Evolutionary conservation across 1,140 invertebrate genomes (phyloP).

Genomic region (Caenorhabditis brenneri): DNA sequence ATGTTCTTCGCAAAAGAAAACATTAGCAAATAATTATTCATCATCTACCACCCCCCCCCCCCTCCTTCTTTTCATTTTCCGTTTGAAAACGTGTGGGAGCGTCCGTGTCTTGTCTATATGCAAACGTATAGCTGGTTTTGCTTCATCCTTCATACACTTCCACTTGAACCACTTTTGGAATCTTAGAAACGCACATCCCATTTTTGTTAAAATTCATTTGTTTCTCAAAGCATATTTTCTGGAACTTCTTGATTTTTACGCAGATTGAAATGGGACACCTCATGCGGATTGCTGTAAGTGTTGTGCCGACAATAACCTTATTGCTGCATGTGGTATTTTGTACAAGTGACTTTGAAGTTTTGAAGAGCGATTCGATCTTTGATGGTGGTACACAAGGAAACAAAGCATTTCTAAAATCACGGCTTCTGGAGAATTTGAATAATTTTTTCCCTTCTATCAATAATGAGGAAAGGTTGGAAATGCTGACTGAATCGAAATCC

Average conservation of each 20-base stretch:
- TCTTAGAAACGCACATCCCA: not conserved
- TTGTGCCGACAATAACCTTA: not conserved
- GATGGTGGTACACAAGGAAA: conserved; percentile 8
- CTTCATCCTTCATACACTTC: not conserved
- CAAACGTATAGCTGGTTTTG: not conserved
- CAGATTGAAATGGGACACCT: not conserved
- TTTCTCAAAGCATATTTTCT: not conserved
- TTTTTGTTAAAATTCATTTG: not conserved
- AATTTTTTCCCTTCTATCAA: conserved; percentile 27
- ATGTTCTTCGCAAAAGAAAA: not conserved
- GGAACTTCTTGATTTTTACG: not conserved
- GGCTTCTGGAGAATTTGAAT: conserved; percentile 40
- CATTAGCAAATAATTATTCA: conserved; percentile 24
- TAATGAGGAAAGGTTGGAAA: conserved; percentile 24
- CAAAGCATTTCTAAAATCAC: conserved; percentile 37
- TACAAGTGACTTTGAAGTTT: not conserved
- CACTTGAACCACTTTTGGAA: conserved; percentile 31
- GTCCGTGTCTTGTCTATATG: not conserved
- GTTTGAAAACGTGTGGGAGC: not conserved
- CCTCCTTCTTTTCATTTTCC: not conserved
- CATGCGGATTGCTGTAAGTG: not conserved
- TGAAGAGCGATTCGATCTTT: conserved; percentile 21
- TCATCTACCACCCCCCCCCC: not conserved
- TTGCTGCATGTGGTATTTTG: not conserved
- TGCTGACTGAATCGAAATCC: conserved; percentile 1